Base-by-base conservation (phyloP, 2,888 invertebrate genomes). In the Drosophila mayaguana region DNA sequence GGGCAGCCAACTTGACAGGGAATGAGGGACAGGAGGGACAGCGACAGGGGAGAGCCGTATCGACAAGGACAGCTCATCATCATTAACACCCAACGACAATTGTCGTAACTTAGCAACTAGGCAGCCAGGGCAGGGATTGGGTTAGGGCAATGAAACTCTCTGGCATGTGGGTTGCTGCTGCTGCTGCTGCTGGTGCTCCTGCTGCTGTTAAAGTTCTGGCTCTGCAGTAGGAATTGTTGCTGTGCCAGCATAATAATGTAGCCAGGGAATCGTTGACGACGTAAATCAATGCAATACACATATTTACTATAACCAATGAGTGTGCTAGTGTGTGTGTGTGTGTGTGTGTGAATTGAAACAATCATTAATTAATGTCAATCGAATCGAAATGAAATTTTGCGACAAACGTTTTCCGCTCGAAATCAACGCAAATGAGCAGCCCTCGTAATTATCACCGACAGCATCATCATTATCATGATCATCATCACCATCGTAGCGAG, bases 321-420 rank as follows among this genome's bases (percentile, higher is more conserved):
- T 48, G 34, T 60, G 25, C 54, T 8, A 40, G 16, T 63, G 51
- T 68, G 42, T 70, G 67, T 68, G 42, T 70, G 67, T 68, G 62
- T 71, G 53, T 80, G 72, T 79, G 63, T 80, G 74, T 67, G 73
- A 69, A 70, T 81, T 70, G 87, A 78, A 87, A 86, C 83, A 88
- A 88, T 88, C 87, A 88, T 88, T 88, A 88, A 88, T 88, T 88
- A 88, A 88, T 87, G 87, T 87, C 87, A 88, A 87, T 87, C 88
- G 83, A 88, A 84, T 75, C 65, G 78, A 83, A 84, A 85, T 86
- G 81, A 85, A 85, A 86, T 84, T 85, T 85, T 82, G 82, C 84
- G 84, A 86, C 84, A 86, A 85, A 85, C 84, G 86, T 82, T 85
- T 85, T 85, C 82, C 84, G 84, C 81, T 77, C 72, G 82, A 75